These are phyloP conservation scores for Sandelia bainsii DNA, from an alignment of 2,797 vertebrate species.

Conservation along the genomic window DNA sequence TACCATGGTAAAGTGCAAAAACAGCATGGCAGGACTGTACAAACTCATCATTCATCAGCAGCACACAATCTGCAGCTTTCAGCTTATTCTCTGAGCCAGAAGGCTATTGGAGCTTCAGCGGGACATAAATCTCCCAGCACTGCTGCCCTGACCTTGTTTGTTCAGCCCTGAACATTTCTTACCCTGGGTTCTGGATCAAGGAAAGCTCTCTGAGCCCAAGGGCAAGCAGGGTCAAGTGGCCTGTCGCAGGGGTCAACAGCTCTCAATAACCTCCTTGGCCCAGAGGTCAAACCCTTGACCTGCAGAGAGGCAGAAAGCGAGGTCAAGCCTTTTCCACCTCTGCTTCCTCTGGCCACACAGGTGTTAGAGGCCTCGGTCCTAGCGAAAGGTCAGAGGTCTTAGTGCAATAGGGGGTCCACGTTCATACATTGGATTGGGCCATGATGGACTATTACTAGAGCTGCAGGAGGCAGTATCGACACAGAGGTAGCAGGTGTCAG, in stretches of 20 bases:
- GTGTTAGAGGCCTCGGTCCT: conserved; percentile 72
- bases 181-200: conserved; percentile 52
- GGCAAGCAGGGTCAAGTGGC: conserved; percentile 84
- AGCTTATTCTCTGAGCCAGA: conserved; percentile 53
- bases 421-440: conserved; percentile 43
- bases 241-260: conserved; percentile 78
- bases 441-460: conserved; percentile 42
- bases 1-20: conserved; percentile 49
- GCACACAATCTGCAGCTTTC: conserved; percentile 40
- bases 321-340: conserved; percentile 73
- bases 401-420: conserved; percentile 34
- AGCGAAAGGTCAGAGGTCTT: conserved; percentile 73
- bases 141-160: conserved; percentile 81
- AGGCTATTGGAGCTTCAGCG: conserved; percentile 63
- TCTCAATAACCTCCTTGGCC: conserved; percentile 69
- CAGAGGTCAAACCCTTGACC: conserved; percentile 79
- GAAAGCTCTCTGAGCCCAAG: conserved; percentile 58
- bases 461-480: conserved; percentile 34
- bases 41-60: conserved; percentile 68
- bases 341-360: conserved; percentile 71
- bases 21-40: conserved; percentile 48
- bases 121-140: conserved; percentile 79
- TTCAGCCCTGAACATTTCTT: conserved; percentile 72
- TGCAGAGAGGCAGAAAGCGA: conserved; percentile 66
- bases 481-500: conserved; percentile 47